Conservation (phyloP, 2,113 vertebrate species). For the Anser cygnoides region DNA sequence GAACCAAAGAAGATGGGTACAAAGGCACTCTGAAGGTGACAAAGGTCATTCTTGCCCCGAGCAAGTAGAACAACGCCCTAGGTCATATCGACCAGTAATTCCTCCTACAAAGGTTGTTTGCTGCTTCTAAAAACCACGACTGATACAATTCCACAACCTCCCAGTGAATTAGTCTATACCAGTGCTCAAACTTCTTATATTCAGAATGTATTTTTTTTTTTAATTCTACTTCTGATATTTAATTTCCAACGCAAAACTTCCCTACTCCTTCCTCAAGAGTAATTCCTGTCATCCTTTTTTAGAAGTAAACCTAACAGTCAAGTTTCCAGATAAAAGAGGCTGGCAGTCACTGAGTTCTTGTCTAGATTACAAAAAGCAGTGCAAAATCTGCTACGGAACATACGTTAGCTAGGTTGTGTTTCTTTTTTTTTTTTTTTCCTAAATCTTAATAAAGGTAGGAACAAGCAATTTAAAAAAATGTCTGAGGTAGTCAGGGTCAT, state of each 20-base stretch:
- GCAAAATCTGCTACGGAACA: neutral
- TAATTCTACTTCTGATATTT: neutral
- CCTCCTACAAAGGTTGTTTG: neutral
- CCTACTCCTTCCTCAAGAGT: neutral
- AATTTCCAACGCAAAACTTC: neutral
- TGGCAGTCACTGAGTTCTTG: neutral
- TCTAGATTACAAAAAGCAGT: neutral
- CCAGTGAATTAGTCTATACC: neutral
- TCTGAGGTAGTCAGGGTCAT: neutral
- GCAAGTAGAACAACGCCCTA: neutral
- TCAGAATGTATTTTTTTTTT: neutral
- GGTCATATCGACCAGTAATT: accelerated
- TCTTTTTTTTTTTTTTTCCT: neutral
- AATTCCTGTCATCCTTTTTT: neutral
- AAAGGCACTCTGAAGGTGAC: neutral
- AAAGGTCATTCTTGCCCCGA: neutral
- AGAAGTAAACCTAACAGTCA: neutral
- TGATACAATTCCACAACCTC: neutral
- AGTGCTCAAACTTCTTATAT: neutral
- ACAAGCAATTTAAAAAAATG: accelerated
- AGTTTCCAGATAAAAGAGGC: neutral
- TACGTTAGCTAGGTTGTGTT: neutral
- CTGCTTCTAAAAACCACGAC: neutral
- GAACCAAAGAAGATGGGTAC: neutral
- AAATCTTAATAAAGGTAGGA: neutral